Conservation (phyloP, 2,888 invertebrate species). For the Rhagonycha lutea region DNA sequence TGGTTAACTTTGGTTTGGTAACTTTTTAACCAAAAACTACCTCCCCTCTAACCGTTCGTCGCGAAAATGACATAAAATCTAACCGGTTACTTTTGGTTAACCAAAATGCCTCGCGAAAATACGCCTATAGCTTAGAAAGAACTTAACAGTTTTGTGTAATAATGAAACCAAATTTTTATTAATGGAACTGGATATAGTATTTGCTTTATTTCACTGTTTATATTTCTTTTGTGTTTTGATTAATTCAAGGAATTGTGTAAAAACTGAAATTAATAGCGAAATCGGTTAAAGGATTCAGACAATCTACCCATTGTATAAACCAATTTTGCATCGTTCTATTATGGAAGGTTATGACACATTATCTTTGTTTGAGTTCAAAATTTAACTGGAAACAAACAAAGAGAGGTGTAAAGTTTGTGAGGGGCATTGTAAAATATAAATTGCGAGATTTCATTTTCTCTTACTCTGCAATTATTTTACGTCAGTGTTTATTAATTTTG, state of each 20-base stretch:
- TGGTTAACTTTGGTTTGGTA: too few relatives aligned
- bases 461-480: slow-evolving; percentile 35
- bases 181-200: background rate
- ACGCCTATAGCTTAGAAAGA: background rate
- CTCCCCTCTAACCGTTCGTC: too few relatives aligned
- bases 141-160: background rate
- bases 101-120: too few relatives aligned
- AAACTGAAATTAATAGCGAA: slow-evolving; percentile 35
- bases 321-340: slow-evolving; percentile 46
- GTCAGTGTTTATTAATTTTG: slow-evolving; percentile 36
- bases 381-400: slow-evolving; percentile 9
- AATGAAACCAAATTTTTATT: background rate
- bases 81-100: too few relatives aligned
- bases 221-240: background rate
- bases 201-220: background rate
- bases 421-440: slow-evolving; percentile 28
- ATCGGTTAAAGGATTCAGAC: slow-evolving; percentile 38
- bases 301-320: slow-evolving; percentile 42
- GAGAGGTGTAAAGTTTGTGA: slow-evolving; percentile 8
- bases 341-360: slow-evolving; percentile 24
- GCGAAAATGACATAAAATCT: too few relatives aligned
- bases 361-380: slow-evolving; percentile 10
- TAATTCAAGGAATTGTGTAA: background rate
- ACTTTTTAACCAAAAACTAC: too few relatives aligned
- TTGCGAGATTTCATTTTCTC: slow-evolving; percentile 27